These are phyloP conservation scores for Cephalopachus bancanus DNA, from an alignment of 2,797 vertebrate species.

Conservation along the genomic window DNA sequence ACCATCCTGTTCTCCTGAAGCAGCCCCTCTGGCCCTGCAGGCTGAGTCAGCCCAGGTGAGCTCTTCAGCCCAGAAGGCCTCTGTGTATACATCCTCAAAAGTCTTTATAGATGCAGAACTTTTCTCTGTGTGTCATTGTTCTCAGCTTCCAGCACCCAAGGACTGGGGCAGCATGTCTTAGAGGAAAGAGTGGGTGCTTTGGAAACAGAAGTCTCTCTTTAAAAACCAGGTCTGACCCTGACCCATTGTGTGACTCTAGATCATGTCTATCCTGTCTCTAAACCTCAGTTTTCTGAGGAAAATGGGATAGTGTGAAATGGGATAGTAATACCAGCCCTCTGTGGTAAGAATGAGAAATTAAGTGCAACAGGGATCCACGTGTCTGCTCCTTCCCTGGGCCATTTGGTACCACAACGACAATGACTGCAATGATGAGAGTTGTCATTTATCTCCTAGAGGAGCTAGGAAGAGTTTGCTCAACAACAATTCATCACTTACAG, in stretches of 20 bases:
- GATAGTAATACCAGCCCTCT: not conserved
- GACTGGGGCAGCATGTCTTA: not conserved
- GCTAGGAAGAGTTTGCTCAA: slow-evolving; percentile 39
- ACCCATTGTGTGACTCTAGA: not conserved
- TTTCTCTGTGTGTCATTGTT: not conserved
- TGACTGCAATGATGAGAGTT: not conserved
- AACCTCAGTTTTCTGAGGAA: not conserved
- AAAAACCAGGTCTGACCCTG: not conserved
- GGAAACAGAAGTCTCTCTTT: not conserved
- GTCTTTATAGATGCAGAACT: not conserved
- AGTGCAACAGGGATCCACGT: too few relatives aligned
- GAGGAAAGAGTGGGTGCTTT: not conserved
- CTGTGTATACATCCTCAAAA: not conserved
- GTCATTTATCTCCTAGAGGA: slow-evolving; percentile 8
- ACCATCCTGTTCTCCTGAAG: not conserved
- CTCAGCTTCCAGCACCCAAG: not conserved
- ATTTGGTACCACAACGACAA: rapidly evolving
- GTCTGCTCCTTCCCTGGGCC: not conserved
- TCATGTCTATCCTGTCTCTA: not conserved
- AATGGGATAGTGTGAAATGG: not conserved
- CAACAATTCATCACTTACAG: slow-evolving; percentile 49
- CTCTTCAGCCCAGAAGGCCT: not conserved
- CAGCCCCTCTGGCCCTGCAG: too few relatives aligned
- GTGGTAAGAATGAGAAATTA: not conserved
- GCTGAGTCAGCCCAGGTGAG: not conserved